Conservation (phyloP, 2,888 invertebrate species). For the Xestia c-nigrum region DNA sequence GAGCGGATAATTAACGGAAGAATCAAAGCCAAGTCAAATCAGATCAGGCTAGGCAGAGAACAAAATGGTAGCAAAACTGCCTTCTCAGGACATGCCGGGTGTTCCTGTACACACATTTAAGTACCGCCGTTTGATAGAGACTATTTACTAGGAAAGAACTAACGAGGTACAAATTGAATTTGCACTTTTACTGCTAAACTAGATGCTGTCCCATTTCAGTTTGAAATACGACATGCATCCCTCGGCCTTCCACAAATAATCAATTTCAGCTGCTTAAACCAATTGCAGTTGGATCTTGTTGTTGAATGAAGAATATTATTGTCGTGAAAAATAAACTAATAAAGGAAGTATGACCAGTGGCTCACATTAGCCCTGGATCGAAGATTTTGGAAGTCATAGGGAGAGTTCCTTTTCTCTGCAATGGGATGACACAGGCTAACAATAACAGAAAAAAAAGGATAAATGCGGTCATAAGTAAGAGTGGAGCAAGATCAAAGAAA, state of each 20-base stretch:
- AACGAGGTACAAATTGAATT: slow-evolving; percentile 28
- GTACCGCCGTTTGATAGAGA: neutral
- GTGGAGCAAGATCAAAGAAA: neutral
- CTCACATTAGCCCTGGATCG: too few species aligned
- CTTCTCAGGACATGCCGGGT: too few species aligned
- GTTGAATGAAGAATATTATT: neutral
- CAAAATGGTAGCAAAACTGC: neutral
- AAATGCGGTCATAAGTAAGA: neutral
- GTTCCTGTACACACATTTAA: neutral
- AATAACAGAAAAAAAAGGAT: too few species aligned
- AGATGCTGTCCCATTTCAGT: slow-evolving; percentile 19
- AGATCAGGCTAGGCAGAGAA: neutral
- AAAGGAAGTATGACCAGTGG: neutral
- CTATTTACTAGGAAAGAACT: slow-evolving; percentile 9
- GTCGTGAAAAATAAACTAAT: neutral
- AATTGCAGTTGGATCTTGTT: neutral
- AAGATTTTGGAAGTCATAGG: too few species aligned
- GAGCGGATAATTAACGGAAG: neutral
- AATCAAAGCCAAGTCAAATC: neutral
- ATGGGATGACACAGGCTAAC: too few species aligned
- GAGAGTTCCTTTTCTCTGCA: too few species aligned
- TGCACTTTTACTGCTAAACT: slow-evolving; percentile 18
- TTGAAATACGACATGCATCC: neutral
- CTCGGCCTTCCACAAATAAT: neutral
- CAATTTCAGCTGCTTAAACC: neutral